Base-by-base conservation (phyloP, 2,797 vertebrate genomes). In the Discoglossus pictus region DNA sequence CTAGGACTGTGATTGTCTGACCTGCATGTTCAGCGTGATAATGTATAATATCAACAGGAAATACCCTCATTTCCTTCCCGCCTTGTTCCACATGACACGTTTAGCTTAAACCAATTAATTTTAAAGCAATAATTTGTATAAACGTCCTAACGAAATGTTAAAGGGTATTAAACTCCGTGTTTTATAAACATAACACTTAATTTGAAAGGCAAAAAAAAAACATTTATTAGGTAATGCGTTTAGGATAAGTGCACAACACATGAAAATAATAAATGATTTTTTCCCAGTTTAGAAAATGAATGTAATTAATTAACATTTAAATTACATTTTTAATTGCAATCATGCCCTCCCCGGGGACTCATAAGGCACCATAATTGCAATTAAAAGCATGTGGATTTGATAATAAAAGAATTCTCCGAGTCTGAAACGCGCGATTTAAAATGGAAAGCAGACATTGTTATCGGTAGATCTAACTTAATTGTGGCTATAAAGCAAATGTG, bases 301-400 rank as follows among this genome's bases (percentile, higher is more conserved):
- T 93, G 93, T 93, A 92, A 94, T 96, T 96, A 94, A 98, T 98
- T 97, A 97, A 95, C 93, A 94, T 96, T 97, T 96, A 93, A 92
- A 91, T 93, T 82, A 84, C 83, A 90, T 92, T 93, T 97, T 94
- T 96, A 97, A 98, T 97, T 97, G 95, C 94, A 95, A 95, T 95
- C 94, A 93, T 89, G 87, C 83, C 83, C 88, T 90, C 93, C 90
- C 89, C 83, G 84, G 93, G 92, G 94, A 93, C 87, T 90, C 87
- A 89, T 88, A 92, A 90, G 88, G 87, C 90, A 90, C 90, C 88
- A 92, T 95, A 95, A 97, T 94, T 94, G 92, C 94, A 93, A 93
- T 93, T 93, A 93, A 92, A 91, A 92, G 92, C 93, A 94, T 92
- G 93, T 90, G 92, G 91, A 92, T 88, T 92, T 94, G 92, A 93